These are phyloP conservation scores for Holothuria leucospilota DNA, from an alignment of 53 echinoderm and acorn worm genomes.

Conservation along the genomic window DNA sequence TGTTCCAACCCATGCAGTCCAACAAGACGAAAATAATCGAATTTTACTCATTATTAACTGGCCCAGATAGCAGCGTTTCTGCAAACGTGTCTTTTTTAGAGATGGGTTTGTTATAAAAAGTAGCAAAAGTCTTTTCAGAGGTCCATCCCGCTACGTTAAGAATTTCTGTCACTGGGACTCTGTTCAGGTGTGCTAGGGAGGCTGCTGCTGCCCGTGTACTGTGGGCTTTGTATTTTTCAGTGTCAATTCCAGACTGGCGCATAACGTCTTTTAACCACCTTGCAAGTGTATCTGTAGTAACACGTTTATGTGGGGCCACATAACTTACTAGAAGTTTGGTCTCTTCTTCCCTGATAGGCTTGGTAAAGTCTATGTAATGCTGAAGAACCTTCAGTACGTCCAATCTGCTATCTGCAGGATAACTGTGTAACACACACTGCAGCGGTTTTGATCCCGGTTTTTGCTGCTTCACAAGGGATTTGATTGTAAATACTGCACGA, in stretches of 20 bases:
- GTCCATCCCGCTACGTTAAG: slow-evolving; percentile 36
- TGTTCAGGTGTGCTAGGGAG: background rate
- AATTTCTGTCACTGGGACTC: slow-evolving; percentile 45
- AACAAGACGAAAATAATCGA: background rate
- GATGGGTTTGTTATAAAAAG: too few relatives aligned
- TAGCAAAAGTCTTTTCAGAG: too few relatives aligned
- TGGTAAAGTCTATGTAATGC: background rate
- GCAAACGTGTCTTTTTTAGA: background rate
- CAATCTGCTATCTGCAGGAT: background rate
- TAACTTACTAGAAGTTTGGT: background rate
- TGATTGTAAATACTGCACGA: slow-evolving; percentile 16
- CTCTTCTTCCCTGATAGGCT: background rate
- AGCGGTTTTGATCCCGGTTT: background rate
- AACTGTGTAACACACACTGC: background rate
- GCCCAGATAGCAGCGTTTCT: background rate
- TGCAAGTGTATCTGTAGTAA: slow-evolving; percentile 13
- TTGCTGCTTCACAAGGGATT: slow-evolving; percentile 6
- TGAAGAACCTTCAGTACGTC: slow-evolving; percentile 13
- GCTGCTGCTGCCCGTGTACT: slow-evolving; percentile 35
- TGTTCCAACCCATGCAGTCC: too few relatives aligned
- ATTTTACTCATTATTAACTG: too few relatives aligned
- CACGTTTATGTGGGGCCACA: slow-evolving; percentile 3
- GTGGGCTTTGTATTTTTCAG: slow-evolving; percentile 16
- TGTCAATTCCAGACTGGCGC: slow-evolving; percentile 12
- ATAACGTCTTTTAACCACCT: slow-evolving; percentile 32